Conservation (phyloP, 2,888 invertebrate genomes). For the Liposcelis brunnea region DNA sequence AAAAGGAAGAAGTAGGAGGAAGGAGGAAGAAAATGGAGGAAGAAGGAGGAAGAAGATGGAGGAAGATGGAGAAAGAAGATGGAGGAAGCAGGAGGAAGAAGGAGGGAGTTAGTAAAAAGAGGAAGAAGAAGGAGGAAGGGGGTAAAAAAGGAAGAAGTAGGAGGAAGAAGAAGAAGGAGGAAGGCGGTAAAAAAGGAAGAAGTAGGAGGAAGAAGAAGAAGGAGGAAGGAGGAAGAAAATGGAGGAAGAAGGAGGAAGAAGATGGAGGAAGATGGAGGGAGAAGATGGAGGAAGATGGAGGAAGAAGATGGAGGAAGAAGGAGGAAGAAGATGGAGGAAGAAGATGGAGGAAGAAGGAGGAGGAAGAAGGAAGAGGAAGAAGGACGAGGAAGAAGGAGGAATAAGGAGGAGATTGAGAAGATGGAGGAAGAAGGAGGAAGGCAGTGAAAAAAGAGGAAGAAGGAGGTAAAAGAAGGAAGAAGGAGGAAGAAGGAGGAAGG, state of each 20-base stretch:
- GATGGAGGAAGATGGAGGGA: neutral
- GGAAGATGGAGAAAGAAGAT: neutral
- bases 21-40: constrained; percentile 2
- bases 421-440: too few species aligned
- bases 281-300: neutral
- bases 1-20: neutral
- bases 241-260: too few species aligned
- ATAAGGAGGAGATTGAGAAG: too few species aligned
- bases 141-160: too few species aligned
- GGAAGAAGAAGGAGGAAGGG: too few species aligned
- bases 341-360: constrained; percentile 13
- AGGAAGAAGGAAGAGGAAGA: constrained; percentile 8
- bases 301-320: constrained; percentile 12
- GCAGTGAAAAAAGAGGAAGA: too few species aligned
- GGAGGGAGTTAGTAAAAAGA: too few species aligned
- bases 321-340: constrained; percentile 12
- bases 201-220: constrained; percentile 3
- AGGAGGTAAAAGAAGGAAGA: too few species aligned
- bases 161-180: constrained; percentile 5
- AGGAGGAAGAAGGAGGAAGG: constrained; percentile 18
- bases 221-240: constrained; percentile 10
- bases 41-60: neutral
- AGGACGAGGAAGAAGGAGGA: constrained; percentile 11
- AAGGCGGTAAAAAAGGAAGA: neutral
- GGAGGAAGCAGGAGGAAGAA: neutral